Percentiles rank a stretch among this genome's conserved stretches.
phyloP scores from a whole-genome alignment of 2,888 invertebrate species.

The Tridacna gigas region DNA sequence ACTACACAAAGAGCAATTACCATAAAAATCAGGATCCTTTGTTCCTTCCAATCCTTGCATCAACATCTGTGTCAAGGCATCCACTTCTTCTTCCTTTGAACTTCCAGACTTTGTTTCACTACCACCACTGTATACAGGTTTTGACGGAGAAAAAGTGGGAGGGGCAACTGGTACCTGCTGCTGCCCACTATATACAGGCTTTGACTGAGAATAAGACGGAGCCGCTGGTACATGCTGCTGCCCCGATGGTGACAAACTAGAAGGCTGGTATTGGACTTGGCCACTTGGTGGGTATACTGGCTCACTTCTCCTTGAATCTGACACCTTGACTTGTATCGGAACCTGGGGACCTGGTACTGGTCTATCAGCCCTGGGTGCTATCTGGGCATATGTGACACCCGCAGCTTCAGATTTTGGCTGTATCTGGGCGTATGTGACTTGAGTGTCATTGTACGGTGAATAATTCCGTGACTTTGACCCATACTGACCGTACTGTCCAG shows the following conservation, averaged over 20 bases:
- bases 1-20: conserved; percentile 76
- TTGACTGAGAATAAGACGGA: background rate
- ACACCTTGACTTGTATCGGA: conserved; percentile 64
- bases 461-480: conserved; percentile 25
- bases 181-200: conserved; percentile 2
- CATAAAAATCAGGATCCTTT: conserved; percentile 89
- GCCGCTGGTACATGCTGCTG: conserved; percentile 28
- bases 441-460: conserved; percentile 29
- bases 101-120: conserved; percentile 13
- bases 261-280: conserved; percentile 32
- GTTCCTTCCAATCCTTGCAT: conserved; percentile 91
- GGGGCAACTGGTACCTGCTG: background rate
- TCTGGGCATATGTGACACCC: conserved; percentile 65
- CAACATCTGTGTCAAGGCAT: conserved; percentile 94
- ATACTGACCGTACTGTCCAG: conserved; percentile 45
- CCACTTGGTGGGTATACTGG: conserved; percentile 24
- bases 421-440: conserved; percentile 51
- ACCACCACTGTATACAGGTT: conserved; percentile 30
- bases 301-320: conserved; percentile 34
- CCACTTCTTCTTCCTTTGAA: conserved; percentile 92
- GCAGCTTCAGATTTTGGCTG: conserved; percentile 35
- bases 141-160: background rate
- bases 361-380: conserved; percentile 66
- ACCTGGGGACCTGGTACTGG: conserved; percentile 78
- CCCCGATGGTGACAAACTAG: conserved; percentile 25